Evolutionary conservation across 2,113 vertebrate species (phyloP).

Genomic region (Taurulus bubalis): DNA sequence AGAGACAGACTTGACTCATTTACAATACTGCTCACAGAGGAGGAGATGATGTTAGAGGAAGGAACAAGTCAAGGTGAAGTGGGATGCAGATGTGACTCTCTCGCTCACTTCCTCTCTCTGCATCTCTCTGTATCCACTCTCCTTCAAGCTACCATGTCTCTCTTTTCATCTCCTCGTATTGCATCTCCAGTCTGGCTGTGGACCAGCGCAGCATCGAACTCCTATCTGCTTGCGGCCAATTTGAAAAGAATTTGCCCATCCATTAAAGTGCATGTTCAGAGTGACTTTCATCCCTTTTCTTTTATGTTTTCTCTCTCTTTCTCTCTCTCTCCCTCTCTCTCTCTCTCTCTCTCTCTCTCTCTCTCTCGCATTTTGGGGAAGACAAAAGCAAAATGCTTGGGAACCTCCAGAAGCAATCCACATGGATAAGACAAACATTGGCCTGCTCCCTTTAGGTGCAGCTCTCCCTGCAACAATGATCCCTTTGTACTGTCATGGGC

Average conservation of each 20-base stretch:
- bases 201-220: conserved; percentile 47
- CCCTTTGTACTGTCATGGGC: conserved; percentile 49
- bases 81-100: conserved; percentile 34
- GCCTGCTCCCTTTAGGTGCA: conserved; percentile 9
- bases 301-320: conserved; percentile 3
- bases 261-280: conserved; percentile 67
- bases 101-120: conserved; percentile 19
- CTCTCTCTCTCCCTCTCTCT: neutral
- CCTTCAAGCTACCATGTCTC: conserved; percentile 31
- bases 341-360: neutral
- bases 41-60: conserved; percentile 16
- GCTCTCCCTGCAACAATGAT: conserved; percentile 37
- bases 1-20: conserved; percentile 37
- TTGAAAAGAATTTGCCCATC: conserved; percentile 66
- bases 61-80: conserved; percentile 24
- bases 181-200: conserved; percentile 45
- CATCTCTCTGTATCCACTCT: conserved; percentile 19
- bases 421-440: conserved; percentile 37
- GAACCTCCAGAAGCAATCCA: conserved; percentile 16
- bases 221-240: conserved; percentile 56
- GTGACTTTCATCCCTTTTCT: conserved; percentile 57
- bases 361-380: neutral
- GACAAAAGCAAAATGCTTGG: conserved; percentile 12
- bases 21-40: conserved; percentile 27
- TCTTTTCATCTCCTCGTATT: conserved; percentile 48